phyloP scores from a whole-genome alignment of 1,140 invertebrate species.

The Cheumatopsyche charites region DNA sequence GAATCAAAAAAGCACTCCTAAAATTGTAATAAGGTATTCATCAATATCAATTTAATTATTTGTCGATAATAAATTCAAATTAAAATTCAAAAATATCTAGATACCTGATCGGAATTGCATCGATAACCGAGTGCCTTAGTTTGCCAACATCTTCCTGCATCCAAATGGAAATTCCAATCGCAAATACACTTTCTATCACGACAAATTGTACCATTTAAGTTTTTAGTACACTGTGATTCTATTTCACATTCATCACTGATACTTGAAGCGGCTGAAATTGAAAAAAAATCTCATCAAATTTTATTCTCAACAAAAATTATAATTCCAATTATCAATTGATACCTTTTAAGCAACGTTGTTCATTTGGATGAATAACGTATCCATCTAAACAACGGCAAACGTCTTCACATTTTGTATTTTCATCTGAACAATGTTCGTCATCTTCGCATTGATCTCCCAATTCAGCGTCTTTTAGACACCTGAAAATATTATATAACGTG shows the following conservation, averaged over 20 bases:
- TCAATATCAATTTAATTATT: no score
- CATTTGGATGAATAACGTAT: conserved; percentile 53
- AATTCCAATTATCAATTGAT: neutral
- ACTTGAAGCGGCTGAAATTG: conserved; percentile 29
- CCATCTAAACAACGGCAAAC: conserved; percentile 56
- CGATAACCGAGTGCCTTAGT: conserved; percentile 31
- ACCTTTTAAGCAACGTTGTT: conserved; percentile 44
- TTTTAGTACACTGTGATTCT: conserved; percentile 40
- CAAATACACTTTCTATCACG: conserved; percentile 32
- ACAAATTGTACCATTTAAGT: conserved; percentile 37
- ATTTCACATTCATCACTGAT: conserved; percentile 41
- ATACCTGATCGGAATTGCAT: conserved; percentile 36
- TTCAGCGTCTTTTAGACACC: conserved; percentile 57
- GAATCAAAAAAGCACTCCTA: conserved; percentile 60
- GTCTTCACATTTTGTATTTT: conserved; percentile 54
- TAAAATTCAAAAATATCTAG: neutral
- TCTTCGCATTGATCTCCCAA: conserved; percentile 58
- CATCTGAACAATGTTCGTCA: conserved; percentile 57
- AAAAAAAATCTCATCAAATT: neutral
- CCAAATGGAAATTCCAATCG: conserved; percentile 32
- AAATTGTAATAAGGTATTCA: no score
- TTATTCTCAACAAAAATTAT: neutral
- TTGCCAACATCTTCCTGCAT: conserved; percentile 10
- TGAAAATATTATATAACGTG: conserved; percentile 45
- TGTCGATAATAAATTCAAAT: neutral